Evolutionary conservation across 2,113 vertebrate species (phyloP).

Genomic region (Brienomyrus longianalis): DNA sequence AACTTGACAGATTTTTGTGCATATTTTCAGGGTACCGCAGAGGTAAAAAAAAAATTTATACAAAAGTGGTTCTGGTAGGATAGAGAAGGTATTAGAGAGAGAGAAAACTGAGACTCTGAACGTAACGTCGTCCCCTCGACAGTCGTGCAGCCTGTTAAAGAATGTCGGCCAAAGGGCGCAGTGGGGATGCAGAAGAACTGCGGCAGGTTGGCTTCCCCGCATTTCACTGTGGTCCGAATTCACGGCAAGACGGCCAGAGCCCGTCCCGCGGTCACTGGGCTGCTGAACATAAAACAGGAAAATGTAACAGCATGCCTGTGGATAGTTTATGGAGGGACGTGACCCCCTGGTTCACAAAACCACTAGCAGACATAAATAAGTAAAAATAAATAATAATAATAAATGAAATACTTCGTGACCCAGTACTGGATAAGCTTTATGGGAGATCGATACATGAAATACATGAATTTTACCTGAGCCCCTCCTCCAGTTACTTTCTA

Average conservation of each 20-base stretch:
- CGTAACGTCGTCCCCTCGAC: too few relatives aligned
- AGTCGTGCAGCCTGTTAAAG: background rate
- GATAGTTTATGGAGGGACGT: background rate
- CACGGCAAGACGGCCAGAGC: background rate
- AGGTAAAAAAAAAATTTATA: background rate
- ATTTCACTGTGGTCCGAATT: background rate
- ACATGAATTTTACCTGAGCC: background rate
- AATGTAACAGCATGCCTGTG: background rate
- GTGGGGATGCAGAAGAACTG: background rate
- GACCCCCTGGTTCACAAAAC: background rate
- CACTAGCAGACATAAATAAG: background rate
- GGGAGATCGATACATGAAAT: background rate
- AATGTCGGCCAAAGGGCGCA: too few relatives aligned
- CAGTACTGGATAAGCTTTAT: background rate
- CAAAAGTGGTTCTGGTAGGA: background rate
- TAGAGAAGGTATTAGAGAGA: background rate
- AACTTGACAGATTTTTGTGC: background rate
- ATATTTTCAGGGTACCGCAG: background rate
- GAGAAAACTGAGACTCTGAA: background rate
- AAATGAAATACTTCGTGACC: background rate
- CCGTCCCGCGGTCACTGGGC: background rate
- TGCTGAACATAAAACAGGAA: background rate
- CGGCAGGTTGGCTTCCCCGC: background rate
- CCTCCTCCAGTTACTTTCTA: background rate
- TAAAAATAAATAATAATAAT: background rate